A percentile compares a stretch with the other conserved stretches of the same genome.
These are phyloP conservation scores for Coptotermes formosanus DNA, from an alignment of 1,140 invertebrate genomes.

Conservation along the genomic window DNA sequence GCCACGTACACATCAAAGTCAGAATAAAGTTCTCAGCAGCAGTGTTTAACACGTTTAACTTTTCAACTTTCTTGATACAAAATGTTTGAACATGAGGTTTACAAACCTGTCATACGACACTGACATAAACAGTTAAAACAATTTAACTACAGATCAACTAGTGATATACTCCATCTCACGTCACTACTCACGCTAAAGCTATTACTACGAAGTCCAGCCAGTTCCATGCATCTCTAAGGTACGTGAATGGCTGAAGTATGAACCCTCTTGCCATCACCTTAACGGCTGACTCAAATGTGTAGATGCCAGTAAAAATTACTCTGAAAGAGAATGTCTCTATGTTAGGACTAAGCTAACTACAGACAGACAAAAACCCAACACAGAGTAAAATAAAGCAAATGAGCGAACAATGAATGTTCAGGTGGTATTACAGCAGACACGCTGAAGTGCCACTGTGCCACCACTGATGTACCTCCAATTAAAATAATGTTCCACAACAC, in stretches of 20 bases:
- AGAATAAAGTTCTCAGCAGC: too few species aligned
- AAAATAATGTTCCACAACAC: too few species aligned
- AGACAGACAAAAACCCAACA: not conserved
- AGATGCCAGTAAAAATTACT: conserved; percentile 99
- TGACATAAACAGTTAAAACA: not conserved
- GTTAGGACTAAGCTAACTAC: conserved; percentile 30
- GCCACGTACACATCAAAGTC: too few species aligned
- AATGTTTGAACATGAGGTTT: too few species aligned
- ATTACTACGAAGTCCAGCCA: conserved; percentile 99
- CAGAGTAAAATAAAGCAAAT: conserved; percentile 39
- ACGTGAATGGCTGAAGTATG: conserved; percentile 98
- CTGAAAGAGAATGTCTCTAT: conserved; percentile 60
- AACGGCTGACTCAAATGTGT: conserved; percentile 97
- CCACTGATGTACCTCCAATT: too few species aligned
- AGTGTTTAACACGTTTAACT: too few species aligned
- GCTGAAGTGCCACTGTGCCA: too few species aligned
- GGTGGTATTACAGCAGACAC: not conserved
- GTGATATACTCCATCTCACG: conserved; percentile 12
- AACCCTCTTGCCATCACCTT: conserved; percentile 99
- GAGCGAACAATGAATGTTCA: not conserved
- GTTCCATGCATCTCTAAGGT: conserved; percentile 99
- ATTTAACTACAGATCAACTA: not conserved
- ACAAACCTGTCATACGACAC: not conserved
- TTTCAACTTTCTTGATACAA: too few species aligned
- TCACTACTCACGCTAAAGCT: conserved; percentile 94